A percentile compares a stretch with the other conserved stretches of the same genome.
phyloP scores from a whole-genome alignment of 1,140 invertebrate genomes.

The Eulimnadia texana region DNA sequence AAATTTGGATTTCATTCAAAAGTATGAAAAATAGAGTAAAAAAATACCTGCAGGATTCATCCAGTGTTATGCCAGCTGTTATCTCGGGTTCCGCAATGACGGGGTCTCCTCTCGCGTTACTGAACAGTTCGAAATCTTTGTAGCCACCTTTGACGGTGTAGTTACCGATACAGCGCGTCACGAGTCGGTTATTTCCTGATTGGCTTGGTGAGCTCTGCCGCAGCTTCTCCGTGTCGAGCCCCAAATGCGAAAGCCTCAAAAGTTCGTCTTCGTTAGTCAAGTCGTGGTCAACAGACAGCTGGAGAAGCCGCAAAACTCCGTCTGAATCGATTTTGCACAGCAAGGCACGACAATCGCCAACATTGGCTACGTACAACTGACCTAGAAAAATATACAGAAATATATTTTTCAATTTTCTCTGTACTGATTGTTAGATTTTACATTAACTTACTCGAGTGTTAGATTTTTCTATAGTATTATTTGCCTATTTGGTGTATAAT shows the following conservation, averaged over 20 bases:
- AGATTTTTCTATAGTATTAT: too few species aligned
- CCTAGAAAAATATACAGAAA: constrained; percentile 44
- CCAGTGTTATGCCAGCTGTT: constrained; percentile 56
- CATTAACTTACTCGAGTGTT: too few species aligned
- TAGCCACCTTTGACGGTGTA: constrained; percentile 75
- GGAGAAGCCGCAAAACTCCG: constrained; percentile 60
- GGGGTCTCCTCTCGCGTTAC: constrained; percentile 51
- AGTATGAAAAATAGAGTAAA: too few species aligned
- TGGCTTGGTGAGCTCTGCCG: too few species aligned
- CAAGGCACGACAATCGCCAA: constrained; percentile 45
- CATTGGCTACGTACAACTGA: constrained; percentile 35
- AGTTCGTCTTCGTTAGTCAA: constrained; percentile 70
- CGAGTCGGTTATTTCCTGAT: constrained; percentile 23
- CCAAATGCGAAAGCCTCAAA: constrained; percentile 50
- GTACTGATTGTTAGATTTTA: too few species aligned
- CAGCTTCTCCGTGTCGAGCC: constrained; percentile 46
- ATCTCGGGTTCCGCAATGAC: constrained; percentile 72
- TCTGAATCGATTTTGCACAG: constrained; percentile 66
- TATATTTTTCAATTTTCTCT: too few species aligned
- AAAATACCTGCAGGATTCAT: constrained; percentile 58
- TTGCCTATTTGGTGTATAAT: too few species aligned
- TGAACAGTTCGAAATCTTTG: constrained; percentile 60
- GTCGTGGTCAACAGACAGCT: constrained; percentile 69
- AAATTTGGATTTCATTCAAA: too few species aligned
- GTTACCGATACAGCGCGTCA: constrained; percentile 70